Evolutionary conservation across 2,113 vertebrate species (phyloP), one percentile per base, ranked within the genome.

Genomic region (Gavia stellata): DNA sequence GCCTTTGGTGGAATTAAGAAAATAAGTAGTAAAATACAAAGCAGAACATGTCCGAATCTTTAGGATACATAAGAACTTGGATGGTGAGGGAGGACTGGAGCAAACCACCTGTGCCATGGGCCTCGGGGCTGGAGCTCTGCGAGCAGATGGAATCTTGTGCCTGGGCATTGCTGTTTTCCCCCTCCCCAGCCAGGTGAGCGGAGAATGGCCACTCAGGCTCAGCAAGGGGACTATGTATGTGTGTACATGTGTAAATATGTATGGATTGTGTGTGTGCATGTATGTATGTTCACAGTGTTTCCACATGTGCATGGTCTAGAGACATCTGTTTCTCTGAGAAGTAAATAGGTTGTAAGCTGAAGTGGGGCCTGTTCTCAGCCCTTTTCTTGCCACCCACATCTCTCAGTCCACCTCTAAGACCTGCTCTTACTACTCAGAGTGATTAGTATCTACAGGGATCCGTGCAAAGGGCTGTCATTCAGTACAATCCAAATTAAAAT

Each of bases 181-280:
- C 7, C 4, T 45, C 16, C 21, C 25, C 18, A 61, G 44, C 28
- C 26, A 33, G 18, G 14, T 31, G 50, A 28, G 50, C 7, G 28
- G 20, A 33, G 81, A 86, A 28, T 0, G 2, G 34, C 16, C 5
- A 2, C 36, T 21, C 4, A 0, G 24, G 40, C 11, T 66, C 56
- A n/a, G 45, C 14, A 6, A n/a, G 49, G 24, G 42, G 16, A 17
- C 21, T 14, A 7, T 7, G 15, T 26, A 3, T 6, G 5, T 11
- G 7, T 14, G 18, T 28, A 11, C 1, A 2, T 25, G 2, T 10
- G 38, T 26, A 12, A 72, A 25, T 18, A 14, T 2, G 3, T 19
- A 9, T 15, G 71, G 25, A 10, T 11, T 28, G 10, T 17, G 28
- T 65, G 42, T 28, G 29, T 16, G 28, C 3, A 2, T 13, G 6